A percentile compares a stretch with the other conserved stretches of the same genome.
Evolutionary conservation across 2,888 invertebrate species (phyloP).

Genomic region (Chorisops tibialis): DNA sequence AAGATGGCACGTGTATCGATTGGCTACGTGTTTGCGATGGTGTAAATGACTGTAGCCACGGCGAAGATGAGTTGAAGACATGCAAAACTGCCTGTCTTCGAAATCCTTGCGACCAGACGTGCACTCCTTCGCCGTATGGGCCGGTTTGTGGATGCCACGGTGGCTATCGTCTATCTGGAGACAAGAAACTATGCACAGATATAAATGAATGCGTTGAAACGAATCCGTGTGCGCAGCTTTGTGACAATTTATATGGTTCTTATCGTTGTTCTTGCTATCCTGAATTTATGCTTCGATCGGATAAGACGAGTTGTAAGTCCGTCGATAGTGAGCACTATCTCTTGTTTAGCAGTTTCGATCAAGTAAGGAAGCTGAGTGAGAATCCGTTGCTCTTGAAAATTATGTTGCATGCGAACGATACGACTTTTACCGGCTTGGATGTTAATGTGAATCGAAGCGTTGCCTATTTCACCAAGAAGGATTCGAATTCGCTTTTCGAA

Average conservation of each 20-base stretch:
- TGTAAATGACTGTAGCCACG: slow-evolving; percentile 62
- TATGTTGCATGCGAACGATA: slow-evolving; percentile 52
- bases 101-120: slow-evolving; percentile 56
- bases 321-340: slow-evolving; percentile 56
- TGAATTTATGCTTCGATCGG: slow-evolving; percentile 53
- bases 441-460: slow-evolving; percentile 50
- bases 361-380: slow-evolving; percentile 56
- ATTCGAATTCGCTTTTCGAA: slow-evolving; percentile 51
- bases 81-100: slow-evolving; percentile 55
- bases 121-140: slow-evolving; percentile 64
- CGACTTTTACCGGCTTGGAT: slow-evolving; percentile 57
- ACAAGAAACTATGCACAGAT: slow-evolving; percentile 62
- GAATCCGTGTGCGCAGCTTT: slow-evolving; percentile 62
- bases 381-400: slow-evolving; percentile 44
- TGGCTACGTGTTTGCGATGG: slow-evolving; percentile 63
- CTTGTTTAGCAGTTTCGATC: slow-evolving; percentile 57
- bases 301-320: slow-evolving; percentile 67
- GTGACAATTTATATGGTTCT: slow-evolving; percentile 47
- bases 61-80: slow-evolving; percentile 65
- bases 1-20: slow-evolving; percentile 64
- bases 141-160: slow-evolving; percentile 62
- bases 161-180: slow-evolving; percentile 58
- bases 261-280: slow-evolving; percentile 47
- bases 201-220: slow-evolving; percentile 65
- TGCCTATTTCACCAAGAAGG: slow-evolving; percentile 55